Evolutionary conservation across 1,140 invertebrate species (phyloP), one percentile per base, ranked within the genome.

Genomic region (Gonatopus flavifemur): DNA sequence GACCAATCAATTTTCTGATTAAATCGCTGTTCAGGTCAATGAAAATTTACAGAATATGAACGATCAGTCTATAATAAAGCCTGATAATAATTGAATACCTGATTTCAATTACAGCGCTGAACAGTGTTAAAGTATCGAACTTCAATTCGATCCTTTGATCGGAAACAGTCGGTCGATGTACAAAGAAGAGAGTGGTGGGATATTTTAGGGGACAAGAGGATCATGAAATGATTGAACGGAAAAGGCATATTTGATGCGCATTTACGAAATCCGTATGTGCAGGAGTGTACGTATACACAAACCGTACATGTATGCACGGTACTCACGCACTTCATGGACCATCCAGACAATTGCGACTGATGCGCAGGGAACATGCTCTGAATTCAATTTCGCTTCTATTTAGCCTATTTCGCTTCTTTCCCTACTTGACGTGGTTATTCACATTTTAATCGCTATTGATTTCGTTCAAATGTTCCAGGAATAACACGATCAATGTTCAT

Each of bases 171-270:
- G 21, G 53, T 45, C 19, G 35, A 21, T 25, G 10, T 10, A 32
- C 15, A 37, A 18, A 31, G 25, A 9, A 31, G 12, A 21, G 28
- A 4, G 13, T 10, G 6, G 7, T 12, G n/a, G 10, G 21, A n/a
- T n/a, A n/a, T n/a, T n/a, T n/a, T n/a, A n/a, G n/a, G n/a, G n/a
- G n/a, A 22, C 20, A 1, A 39, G 15, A 7, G 10, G 18, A 13
- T 46, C 30, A 18, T 16, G 35, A 19, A 41, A 30, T 19, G 36
- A 15, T 32, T 8, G 35, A 28, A 30, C 25, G 41, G 35, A 62
- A 57, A 59, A 59, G 49, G 60, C 56, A 64, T 62, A 64, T 64
- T 62, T 46, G 57, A 64, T 63, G 60, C 43, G 49, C 57, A 57
- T 59, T 63, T 59, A 46, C 52, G 44, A 32, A 42, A 36, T 21